Percentiles rank a stretch among this genome's conserved stretches.
Evolutionary conservation across 2,797 vertebrate genomes (phyloP).

Genomic region (Capromys pilorides): DNA sequence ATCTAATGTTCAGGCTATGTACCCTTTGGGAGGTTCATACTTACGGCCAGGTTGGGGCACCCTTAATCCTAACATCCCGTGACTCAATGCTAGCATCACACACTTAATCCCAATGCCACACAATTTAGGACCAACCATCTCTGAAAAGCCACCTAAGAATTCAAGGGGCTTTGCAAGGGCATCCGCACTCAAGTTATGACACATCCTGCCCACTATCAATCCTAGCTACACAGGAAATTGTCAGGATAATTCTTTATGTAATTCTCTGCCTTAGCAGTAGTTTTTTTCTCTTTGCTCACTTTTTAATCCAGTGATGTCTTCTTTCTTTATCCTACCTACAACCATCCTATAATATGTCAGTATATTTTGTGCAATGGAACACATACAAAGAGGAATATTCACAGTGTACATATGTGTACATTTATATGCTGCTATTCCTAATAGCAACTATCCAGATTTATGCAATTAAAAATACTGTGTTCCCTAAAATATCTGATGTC

Average conservation of each 20-base stretch:
- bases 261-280: background rate
- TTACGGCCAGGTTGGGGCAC: background rate
- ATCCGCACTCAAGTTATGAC: background rate
- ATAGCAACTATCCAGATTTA: constrained; percentile 8
- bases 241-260: background rate
- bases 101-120: background rate
- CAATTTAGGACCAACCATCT: background rate
- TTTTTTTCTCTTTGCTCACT: background rate
- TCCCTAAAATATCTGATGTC: background rate
- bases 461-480: background rate
- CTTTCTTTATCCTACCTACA: background rate
- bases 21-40: too few relatives aligned
- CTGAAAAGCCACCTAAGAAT: background rate
- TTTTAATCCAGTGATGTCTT: background rate
- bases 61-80: background rate
- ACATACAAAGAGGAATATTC: background rate
- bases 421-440: constrained; percentile 19
- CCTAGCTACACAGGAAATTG: background rate
- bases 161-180: background rate
- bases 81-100: background rate
- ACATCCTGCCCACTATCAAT: background rate
- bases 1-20: background rate
- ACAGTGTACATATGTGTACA: background rate
- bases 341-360: background rate
- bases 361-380: background rate